A percentile compares a stretch with the other conserved stretches of the same genome.
phyloP scores from a whole-genome alignment of 2,888 invertebrate genomes.

The Hyles lineata region DNA sequence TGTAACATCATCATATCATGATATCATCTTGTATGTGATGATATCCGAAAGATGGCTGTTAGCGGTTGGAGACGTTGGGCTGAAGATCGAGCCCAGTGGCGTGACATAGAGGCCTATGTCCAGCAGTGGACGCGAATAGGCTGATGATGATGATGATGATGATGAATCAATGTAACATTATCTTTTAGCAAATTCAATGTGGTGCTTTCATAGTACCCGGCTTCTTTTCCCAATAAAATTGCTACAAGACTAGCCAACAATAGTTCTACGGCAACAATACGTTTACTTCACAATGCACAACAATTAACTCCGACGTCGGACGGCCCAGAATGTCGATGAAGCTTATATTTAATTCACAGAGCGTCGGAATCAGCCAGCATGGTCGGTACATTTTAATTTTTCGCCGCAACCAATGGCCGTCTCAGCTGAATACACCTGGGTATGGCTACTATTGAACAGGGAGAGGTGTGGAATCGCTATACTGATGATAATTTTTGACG shows the following conservation, averaged over 20 bases:
- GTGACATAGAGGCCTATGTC: too few relatives aligned
- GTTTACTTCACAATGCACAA: not conserved
- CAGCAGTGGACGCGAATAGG: too few relatives aligned
- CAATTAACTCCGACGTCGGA: not conserved
- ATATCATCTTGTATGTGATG: too few relatives aligned
- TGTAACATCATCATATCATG: too few relatives aligned
- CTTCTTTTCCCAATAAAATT: too few relatives aligned
- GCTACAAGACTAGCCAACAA: not conserved
- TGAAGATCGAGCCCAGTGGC: too few relatives aligned
- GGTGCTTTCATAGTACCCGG: too few relatives aligned
- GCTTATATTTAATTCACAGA: slow-evolving; percentile 7
- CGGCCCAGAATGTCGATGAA: not conserved
- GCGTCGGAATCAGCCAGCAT: not conserved
- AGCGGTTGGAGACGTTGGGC: too few relatives aligned
- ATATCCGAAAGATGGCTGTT: too few relatives aligned
- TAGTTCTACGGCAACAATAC: not conserved
- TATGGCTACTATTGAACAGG: not conserved
- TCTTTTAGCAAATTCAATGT: too few relatives aligned
- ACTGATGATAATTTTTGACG: not conserved
- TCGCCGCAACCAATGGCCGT: slow-evolving; percentile 12
- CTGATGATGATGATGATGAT: too few relatives aligned
- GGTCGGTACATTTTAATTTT: slow-evolving; percentile 21
- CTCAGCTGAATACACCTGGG: not conserved
- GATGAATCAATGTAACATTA: too few relatives aligned
- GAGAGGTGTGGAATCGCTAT: not conserved